These are phyloP conservation scores for Tachysurus vachellii DNA, from an alignment of 2,113 vertebrate species.

Conservation along the genomic window DNA sequence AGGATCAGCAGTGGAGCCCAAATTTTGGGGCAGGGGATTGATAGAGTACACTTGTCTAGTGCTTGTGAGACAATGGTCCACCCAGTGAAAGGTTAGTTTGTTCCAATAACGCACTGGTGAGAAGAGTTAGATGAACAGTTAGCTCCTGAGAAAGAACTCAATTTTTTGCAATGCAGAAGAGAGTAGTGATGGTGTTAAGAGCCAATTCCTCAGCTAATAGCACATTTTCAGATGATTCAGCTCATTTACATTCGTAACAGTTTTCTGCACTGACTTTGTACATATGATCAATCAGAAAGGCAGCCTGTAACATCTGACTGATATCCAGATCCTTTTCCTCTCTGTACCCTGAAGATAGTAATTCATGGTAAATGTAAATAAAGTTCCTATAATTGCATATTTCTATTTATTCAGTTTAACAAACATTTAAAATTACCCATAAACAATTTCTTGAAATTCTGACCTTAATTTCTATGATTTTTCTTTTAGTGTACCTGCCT, in stretches of 20 bases:
- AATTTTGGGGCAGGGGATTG: slow-evolving; percentile 11
- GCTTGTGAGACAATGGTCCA: slow-evolving; percentile 15
- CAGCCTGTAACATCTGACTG: slow-evolving; percentile 29
- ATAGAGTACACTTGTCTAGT: slow-evolving; percentile 35
- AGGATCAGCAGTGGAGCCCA: not conserved
- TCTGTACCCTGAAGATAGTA: not conserved
- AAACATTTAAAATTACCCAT: not conserved
- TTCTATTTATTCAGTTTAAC: not conserved
- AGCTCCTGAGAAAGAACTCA: slow-evolving; percentile 40
- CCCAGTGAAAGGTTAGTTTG: slow-evolving; percentile 40
- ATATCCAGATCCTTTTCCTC: not conserved
- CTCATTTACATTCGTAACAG: slow-evolving; percentile 27
- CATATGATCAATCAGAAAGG: slow-evolving; percentile 44
- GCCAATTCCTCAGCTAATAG: slow-evolving; percentile 22
- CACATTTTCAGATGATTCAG: not conserved
- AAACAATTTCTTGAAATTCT: not conserved
- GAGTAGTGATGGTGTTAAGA: slow-evolving; percentile 6
- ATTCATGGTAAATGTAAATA: no score
- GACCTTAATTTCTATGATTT: not conserved
- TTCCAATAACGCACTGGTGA: slow-evolving; percentile 37
- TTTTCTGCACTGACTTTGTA: slow-evolving; percentile 7
- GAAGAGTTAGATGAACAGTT: slow-evolving; percentile 28
- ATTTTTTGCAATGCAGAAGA: slow-evolving; percentile 3
- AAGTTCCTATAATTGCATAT: not conserved
- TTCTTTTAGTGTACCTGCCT: not conserved